These are phyloP conservation scores for Lasioglossum zephyrum DNA, from an alignment of 2,888 invertebrate species.

Conservation along the genomic window DNA sequence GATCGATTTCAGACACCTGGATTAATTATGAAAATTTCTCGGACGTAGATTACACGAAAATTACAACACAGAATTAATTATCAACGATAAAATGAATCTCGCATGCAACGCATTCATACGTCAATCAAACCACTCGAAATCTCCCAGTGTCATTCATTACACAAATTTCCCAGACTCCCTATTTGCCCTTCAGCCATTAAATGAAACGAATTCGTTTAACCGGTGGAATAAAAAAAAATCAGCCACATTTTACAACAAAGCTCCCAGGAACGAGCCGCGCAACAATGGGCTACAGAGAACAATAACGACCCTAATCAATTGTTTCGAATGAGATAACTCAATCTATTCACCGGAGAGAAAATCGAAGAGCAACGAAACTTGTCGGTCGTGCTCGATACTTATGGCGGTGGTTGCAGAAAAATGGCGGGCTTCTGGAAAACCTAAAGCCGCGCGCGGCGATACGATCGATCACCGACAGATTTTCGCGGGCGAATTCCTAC, in stretches of 20 bases:
- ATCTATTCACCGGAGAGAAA: neutral
- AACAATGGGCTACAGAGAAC: neutral
- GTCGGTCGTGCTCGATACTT: neutral
- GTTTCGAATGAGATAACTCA: neutral
- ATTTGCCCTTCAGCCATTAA: neutral
- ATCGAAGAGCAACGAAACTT: too few species aligned
- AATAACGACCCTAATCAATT: constrained; percentile 1
- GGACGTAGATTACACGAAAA: neutral
- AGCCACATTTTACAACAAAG: neutral
- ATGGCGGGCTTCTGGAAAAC: neutral
- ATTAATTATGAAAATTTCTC: neutral
- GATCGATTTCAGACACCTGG: neutral
- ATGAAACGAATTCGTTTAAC: neutral
- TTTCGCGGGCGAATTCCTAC: constrained; percentile 42
- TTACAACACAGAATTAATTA: neutral
- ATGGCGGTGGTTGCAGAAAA: neutral
- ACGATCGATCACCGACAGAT: constrained; percentile 53
- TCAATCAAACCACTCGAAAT: neutral
- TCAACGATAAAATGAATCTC: neutral
- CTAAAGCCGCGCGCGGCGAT: constrained; percentile 18
- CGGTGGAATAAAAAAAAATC: neutral
- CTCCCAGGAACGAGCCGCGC: neutral
- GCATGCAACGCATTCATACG: neutral
- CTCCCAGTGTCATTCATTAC: neutral
- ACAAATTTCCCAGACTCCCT: neutral